phyloP scores from a whole-genome alignment of 2,797 vertebrate species.

The Propithecus perrieri region DNA sequence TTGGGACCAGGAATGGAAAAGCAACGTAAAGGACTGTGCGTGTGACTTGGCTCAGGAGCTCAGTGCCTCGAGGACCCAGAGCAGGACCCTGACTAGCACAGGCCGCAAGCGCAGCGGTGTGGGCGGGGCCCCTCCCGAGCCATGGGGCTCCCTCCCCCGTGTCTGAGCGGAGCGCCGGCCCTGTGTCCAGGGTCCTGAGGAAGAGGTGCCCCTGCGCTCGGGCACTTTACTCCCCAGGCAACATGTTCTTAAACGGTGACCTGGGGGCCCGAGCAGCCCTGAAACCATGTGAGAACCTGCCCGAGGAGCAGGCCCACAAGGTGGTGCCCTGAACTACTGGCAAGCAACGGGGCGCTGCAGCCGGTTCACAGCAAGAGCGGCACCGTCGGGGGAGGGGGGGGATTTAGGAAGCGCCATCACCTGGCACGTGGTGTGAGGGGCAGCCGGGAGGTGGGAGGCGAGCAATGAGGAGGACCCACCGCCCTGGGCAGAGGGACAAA shows the following conservation, averaged over 20 bases:
- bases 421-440: too few relatives aligned
- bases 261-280: neutral
- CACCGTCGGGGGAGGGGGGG: too few relatives aligned
- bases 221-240: too few relatives aligned
- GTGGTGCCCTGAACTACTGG: neutral
- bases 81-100: neutral
- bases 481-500: neutral
- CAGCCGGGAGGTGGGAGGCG: neutral
- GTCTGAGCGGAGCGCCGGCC: neutral
- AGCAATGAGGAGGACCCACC: neutral
- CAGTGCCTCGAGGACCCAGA: neutral
- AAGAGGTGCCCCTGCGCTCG: too few relatives aligned
- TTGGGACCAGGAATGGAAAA: neutral
- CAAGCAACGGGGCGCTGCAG: neutral
- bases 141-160: accelerated
- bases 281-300: too few relatives aligned
- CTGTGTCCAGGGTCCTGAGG: neutral
- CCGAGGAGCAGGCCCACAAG: too few relatives aligned
- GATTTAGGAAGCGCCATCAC: neutral
- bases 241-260: neutral
- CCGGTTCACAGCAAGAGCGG: neutral
- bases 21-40: neutral
- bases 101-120: neutral
- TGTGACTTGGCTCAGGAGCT: neutral
- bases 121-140: neutral